These are phyloP conservation scores for Penaeus chinensis DNA, from an alignment of 1,140 invertebrate species.

Conservation along the genomic window DNA sequence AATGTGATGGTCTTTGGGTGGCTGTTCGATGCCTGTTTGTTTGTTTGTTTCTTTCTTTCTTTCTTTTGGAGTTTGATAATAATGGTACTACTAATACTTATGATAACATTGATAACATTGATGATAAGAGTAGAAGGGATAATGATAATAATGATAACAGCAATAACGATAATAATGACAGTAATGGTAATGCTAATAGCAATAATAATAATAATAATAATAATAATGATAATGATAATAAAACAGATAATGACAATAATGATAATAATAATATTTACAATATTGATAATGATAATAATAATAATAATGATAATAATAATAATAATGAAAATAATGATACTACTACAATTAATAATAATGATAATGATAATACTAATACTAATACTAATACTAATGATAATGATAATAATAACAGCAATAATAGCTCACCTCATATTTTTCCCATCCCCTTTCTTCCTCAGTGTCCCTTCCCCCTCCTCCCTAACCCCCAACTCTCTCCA, in stretches of 20 bases:
- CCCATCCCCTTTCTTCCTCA: conserved; percentile 1
- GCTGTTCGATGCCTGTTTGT: too few relatives aligned
- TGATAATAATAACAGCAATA: too few relatives aligned
- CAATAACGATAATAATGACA: conserved; percentile 18
- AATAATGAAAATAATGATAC: background rate
- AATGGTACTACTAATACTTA: too few relatives aligned
- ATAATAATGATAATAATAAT: background rate
- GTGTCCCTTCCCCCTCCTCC: background rate
- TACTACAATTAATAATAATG: too few relatives aligned
- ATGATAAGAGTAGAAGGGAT: background rate
- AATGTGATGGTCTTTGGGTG: too few relatives aligned
- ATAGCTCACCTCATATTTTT: background rate
- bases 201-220: conserved; percentile 19
- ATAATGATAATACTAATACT: too few relatives aligned
- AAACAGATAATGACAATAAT: background rate
- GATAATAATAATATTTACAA: background rate
- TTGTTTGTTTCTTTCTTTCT: too few relatives aligned
- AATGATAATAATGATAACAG: conserved; percentile 22
- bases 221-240: conserved; percentile 15
- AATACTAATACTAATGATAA: too few relatives aligned
- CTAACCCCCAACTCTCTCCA: background rate
- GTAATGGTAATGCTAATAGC: too few relatives aligned
- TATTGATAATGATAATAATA: background rate
- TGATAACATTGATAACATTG: background rate
- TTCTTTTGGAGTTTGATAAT: too few relatives aligned